Evolutionary conservation across 1,140 invertebrate species (phyloP).

Genomic region (Aphaenogaster floridana): DNA sequence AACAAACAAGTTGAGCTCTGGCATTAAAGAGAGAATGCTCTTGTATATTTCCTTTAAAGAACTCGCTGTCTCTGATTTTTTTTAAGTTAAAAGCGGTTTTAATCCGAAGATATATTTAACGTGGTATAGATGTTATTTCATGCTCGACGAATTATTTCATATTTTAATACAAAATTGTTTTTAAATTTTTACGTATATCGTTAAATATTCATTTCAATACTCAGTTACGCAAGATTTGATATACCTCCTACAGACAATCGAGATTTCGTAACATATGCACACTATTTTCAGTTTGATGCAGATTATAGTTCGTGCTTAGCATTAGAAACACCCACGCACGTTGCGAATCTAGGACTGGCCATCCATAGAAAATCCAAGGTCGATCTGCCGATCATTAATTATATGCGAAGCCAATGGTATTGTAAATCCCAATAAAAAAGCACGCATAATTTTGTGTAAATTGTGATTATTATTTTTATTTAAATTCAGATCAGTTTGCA

Average conservation of each 20-base stretch:
- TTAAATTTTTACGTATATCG: not conserved
- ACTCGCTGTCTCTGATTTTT: conserved; percentile 14
- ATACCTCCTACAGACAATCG: not conserved
- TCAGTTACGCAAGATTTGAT: conserved; percentile 13
- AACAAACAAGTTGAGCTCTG: conserved; percentile 41
- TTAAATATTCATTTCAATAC: not conserved
- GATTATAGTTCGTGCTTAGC: conserved; percentile 54
- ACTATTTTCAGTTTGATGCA: conserved; percentile 47
- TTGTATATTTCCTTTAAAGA: conserved; percentile 15
- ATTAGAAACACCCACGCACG: conserved; percentile 41
- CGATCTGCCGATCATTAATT: conserved; percentile 32
- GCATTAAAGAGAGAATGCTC: conserved; percentile 38
- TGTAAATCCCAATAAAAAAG: not conserved
- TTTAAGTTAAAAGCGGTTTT: not conserved
- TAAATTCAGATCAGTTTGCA: conserved; percentile 5
- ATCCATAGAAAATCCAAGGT: conserved; percentile 60
- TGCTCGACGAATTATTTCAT: not conserved
- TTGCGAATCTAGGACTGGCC: conserved; percentile 65
- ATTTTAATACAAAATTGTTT: not conserved
- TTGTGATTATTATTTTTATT: not conserved
- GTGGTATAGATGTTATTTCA: not conserved
- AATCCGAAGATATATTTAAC: not conserved
- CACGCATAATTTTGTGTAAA: not conserved
- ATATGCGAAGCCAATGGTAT: not conserved
- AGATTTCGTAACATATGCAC: conserved; percentile 27